phyloP scores from a whole-genome alignment of 2,888 invertebrate genomes.

The Xestia sexstrigata region DNA sequence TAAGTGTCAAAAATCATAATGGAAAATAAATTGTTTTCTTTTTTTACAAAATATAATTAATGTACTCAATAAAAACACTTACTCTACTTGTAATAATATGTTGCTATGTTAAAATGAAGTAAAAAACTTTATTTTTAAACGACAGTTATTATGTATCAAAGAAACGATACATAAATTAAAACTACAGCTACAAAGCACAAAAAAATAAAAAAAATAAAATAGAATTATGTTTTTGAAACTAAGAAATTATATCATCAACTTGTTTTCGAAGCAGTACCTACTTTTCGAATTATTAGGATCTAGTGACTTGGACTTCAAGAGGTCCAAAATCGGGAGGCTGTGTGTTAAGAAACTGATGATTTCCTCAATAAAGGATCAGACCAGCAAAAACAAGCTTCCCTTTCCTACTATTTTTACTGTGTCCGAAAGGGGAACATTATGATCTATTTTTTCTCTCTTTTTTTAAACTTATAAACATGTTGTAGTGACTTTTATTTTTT shows the following conservation, averaged over 20 bases:
- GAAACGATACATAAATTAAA: slow-evolving; percentile 8
- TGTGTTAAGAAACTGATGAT: not conserved
- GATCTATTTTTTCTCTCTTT: too few species aligned
- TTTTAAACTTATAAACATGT: too few species aligned
- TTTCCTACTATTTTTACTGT: not conserved
- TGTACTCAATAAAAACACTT: slow-evolving; percentile 15
- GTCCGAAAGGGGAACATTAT: not conserved
- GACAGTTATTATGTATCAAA: not conserved
- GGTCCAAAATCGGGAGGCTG: not conserved
- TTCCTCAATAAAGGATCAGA: not conserved
- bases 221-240: not conserved
- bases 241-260: not conserved
- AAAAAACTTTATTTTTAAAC: slow-evolving; percentile 3
- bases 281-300: not conserved
- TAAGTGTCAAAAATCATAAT: not conserved
- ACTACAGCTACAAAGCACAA: too few species aligned
- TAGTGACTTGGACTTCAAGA: not conserved
- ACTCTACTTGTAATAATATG: slow-evolving; percentile 4
- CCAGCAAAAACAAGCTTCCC: not conserved
- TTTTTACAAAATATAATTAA: slow-evolving; percentile 34
- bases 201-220: slow-evolving; percentile 10
- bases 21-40: slow-evolving; percentile 14
- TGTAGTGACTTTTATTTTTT: too few species aligned
- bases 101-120: not conserved
- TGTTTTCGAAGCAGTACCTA: not conserved